A percentile compares a stretch with the other conserved stretches of the same genome.
These are phyloP conservation scores for Ptilonorhynchus violaceus DNA, from an alignment of 2,113 vertebrate genomes.

Conservation along the genomic window DNA sequence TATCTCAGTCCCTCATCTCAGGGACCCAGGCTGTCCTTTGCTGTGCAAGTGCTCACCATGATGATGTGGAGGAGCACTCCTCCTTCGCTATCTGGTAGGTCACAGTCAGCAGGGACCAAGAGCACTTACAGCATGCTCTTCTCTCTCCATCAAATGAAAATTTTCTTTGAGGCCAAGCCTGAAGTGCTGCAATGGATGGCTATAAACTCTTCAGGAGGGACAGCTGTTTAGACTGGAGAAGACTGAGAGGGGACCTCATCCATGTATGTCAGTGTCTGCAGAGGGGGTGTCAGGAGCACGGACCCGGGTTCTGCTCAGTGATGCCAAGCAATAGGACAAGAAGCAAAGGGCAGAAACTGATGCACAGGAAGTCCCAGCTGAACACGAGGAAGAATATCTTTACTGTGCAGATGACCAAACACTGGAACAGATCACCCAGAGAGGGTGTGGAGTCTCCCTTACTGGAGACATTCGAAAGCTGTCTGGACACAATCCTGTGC, in stretches of 20 bases:
- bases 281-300: not conserved
- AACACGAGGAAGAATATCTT: not conserved
- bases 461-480: not conserved
- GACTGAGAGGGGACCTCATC: not conserved
- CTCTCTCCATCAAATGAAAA: not conserved
- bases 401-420: not conserved
- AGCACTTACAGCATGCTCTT: not conserved
- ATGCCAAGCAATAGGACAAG: not conserved
- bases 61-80: fast-evolving
- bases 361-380: not conserved
- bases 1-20: not conserved
- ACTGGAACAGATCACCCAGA: no score
- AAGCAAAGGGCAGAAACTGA: not conserved
- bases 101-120: not conserved
- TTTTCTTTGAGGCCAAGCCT: not conserved
- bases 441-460: not conserved
- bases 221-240: not conserved
- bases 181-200: not conserved
- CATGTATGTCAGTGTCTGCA: not conserved
- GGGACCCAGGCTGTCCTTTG: not conserved
- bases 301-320: fast-evolving
- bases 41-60: not conserved
- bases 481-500: not conserved
- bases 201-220: not conserved
- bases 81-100: not conserved